phyloP scores from a whole-genome alignment of 2,797 vertebrate species.

The Delichon dasypus region DNA sequence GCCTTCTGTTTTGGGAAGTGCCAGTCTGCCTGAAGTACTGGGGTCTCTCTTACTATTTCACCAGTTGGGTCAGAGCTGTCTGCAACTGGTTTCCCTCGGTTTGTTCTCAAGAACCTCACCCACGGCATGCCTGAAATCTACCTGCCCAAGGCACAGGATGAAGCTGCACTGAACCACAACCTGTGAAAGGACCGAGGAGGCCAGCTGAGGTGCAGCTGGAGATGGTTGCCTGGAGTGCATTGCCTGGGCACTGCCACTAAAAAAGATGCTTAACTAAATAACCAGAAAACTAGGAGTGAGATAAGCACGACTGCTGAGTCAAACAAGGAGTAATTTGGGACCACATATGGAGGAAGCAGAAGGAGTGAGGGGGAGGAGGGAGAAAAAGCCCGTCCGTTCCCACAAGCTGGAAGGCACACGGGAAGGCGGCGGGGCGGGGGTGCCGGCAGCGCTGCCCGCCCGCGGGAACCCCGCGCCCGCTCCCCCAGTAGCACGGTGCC shows the following conservation, averaged over 20 bases:
- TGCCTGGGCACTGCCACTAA: background rate
- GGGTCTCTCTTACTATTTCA: background rate
- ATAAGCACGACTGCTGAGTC: conserved; percentile 41
- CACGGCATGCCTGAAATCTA: background rate
- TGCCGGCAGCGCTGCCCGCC: background rate
- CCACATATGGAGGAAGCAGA: conserved; percentile 48
- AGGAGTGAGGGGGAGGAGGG: conserved; percentile 43
- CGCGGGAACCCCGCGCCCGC: background rate
- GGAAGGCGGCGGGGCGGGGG: background rate
- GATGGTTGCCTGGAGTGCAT: background rate
- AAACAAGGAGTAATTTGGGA: conserved; percentile 30
- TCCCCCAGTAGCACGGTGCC: background rate
- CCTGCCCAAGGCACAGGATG: background rate
- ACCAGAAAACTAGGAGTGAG: background rate
- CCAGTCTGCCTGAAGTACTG: background rate
- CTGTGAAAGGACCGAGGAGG: background rate
- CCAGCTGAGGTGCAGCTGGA: background rate
- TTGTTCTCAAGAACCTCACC: background rate
- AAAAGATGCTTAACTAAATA: conserved; percentile 21
- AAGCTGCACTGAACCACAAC: background rate
- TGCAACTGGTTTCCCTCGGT: background rate
- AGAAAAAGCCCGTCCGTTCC: background rate
- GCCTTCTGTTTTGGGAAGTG: background rate
- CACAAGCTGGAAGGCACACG: background rate
- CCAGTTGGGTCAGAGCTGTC: background rate